Conservation (phyloP, 2,113 vertebrate genomes). For the Seriola rivoliana region DNA sequence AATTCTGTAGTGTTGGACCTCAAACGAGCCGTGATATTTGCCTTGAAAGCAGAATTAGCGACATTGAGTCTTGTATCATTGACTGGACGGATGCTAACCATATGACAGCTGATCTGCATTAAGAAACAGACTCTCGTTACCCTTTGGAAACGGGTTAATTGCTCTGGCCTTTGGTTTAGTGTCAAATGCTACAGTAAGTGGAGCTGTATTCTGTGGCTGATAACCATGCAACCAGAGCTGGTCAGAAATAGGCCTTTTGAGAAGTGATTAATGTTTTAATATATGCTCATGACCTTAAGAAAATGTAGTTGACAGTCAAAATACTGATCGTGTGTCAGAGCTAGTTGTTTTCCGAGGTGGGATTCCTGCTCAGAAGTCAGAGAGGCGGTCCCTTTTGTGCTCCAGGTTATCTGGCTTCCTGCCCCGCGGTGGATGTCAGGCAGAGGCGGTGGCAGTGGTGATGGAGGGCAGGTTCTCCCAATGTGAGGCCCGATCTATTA, state of each 20-base stretch:
- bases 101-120: slow-evolving; percentile 53
- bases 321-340: slow-evolving; percentile 22
- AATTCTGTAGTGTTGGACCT: background rate
- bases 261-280: slow-evolving; percentile 26
- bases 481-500: slow-evolving; percentile 74
- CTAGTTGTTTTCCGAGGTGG: background rate
- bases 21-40: slow-evolving; percentile 23
- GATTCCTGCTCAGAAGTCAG: slow-evolving; percentile 8
- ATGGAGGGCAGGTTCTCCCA: slow-evolving; percentile 48
- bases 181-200: slow-evolving; percentile 22
- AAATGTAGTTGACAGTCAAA: background rate
- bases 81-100: slow-evolving; percentile 3
- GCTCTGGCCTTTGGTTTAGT: slow-evolving; percentile 50
- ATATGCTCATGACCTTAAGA: slow-evolving; percentile 35
- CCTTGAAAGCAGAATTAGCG: slow-evolving; percentile 26
- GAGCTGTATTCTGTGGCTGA: background rate
- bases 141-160: slow-evolving; percentile 59
- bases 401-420: slow-evolving; percentile 35
- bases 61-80: slow-evolving; percentile 1
- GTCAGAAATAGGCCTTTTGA: slow-evolving; percentile 17
- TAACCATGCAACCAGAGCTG: slow-evolving; percentile 18
- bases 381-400: background rate
- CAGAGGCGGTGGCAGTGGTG: background rate
- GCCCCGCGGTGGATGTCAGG: background rate
- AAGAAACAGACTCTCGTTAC: slow-evolving; percentile 57